Base-by-base conservation (phyloP, 2,113 vertebrate genomes). In the Tetrax tetrax region DNA sequence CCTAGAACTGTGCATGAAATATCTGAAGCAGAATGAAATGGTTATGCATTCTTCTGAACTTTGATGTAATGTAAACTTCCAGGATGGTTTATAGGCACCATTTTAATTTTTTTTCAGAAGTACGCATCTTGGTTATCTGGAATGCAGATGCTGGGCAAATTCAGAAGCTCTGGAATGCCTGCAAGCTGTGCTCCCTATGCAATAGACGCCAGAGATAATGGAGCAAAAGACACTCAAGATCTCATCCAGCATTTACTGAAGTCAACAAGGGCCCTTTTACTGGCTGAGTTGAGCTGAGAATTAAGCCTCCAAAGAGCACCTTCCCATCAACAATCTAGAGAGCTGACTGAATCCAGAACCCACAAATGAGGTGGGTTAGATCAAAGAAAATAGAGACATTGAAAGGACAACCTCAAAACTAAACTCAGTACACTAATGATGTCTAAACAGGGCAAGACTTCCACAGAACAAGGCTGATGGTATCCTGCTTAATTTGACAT, bases 141-240 rank as follows among this genome's bases (percentile, higher is more conserved):
- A 96, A 97, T 96, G 95, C 96, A 97, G 95, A 95, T 96, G 96
- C 91, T 96, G 90, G 94, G 94, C 83, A 97, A 95, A 96, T 95
- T 96, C 91, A 95, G 96, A 92, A 96, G 96, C 94, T 76, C 94
- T 83, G 94, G 96, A 96, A 95, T 93, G 91, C 37, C 61, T 74
- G 74, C 96, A 96, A 94, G 95, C 96, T 96, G 96, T 95, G 92
- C 95, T 87, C 94, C 81, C 87, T 92, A 64, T 93, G 93, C 57
- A 96, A 89, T 11, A 97, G 96, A 97, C 74, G 91, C 93, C 96
- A 89, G 82, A 89, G 87, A 92, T 95, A 96, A 95, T 72, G 94
- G 94, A 87, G 90, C 35, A 65, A 41, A 97, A 95, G 64, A 78
- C 15, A 0, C 37, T 90, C 14, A 10, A 94, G 79, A 66, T 87